Conservation (phyloP, 2,888 invertebrate genomes). For the Bembecia ichneumoniformis region DNA sequence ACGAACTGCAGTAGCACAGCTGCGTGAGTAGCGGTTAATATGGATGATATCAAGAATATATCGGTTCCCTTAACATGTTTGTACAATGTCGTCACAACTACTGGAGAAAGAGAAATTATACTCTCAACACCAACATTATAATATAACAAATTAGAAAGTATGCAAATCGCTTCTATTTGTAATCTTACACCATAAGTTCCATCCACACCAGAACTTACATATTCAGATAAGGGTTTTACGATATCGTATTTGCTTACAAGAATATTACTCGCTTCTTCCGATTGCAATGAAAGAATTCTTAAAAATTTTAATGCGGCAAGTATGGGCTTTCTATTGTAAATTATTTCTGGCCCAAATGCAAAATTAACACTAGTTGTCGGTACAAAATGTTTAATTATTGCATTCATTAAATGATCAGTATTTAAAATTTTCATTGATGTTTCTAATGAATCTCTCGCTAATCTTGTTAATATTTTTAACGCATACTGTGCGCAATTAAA, state of each 20-base stretch:
- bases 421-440: constrained; percentile 75
- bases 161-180: constrained; percentile 76
- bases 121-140: constrained; percentile 64
- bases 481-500: constrained; percentile 81
- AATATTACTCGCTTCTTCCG: constrained; percentile 60
- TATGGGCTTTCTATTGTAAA: constrained; percentile 77
- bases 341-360: constrained; percentile 48
- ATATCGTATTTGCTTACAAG: constrained; percentile 70
- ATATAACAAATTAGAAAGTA: constrained; percentile 69
- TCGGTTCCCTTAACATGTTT: constrained; percentile 73
- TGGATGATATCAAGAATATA: constrained; percentile 51
- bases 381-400: constrained; percentile 73
- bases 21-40: constrained; percentile 71
- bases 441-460: constrained; percentile 83
- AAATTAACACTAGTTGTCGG: constrained; percentile 53
- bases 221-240: constrained; percentile 66
- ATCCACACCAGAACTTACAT: constrained; percentile 66
- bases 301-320: constrained; percentile 80
- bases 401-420: constrained; percentile 75
- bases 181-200: constrained; percentile 68
- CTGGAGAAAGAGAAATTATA: constrained; percentile 62
- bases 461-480: constrained; percentile 83
- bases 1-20: constrained; percentile 67
- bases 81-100: constrained; percentile 69
- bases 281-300: constrained; percentile 78